These are phyloP conservation scores for Phyllostomus discolor DNA, from an alignment of 2,113 vertebrate species.

Conservation along the genomic window DNA sequence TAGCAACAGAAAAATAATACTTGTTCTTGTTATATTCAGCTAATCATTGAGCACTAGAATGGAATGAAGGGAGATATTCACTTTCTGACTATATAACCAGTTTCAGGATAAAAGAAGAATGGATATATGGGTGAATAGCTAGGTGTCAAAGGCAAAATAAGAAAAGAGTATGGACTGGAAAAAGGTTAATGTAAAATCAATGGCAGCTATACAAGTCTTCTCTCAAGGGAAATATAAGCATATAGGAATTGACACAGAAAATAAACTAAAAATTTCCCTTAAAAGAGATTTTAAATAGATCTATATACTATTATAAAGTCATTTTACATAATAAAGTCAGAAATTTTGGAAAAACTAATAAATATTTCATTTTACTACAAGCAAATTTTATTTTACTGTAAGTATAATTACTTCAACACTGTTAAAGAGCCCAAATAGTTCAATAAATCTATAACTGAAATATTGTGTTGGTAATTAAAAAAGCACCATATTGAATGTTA, in stretches of 20 bases:
- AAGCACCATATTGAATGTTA: not conserved
- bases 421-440: not conserved
- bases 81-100: not conserved
- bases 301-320: not conserved
- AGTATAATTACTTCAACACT: not conserved
- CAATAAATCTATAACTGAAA: not conserved
- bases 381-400: not conserved
- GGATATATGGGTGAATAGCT: not conserved
- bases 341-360: not conserved
- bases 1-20: not conserved
- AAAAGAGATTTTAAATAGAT: not conserved
- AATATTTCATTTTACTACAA: not conserved
- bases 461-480: not conserved
- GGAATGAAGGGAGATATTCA: not conserved
- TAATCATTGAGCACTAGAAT: not conserved
- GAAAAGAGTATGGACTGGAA: not conserved
- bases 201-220: not conserved
- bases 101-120: not conserved
- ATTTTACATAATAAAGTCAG: not conserved
- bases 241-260: not conserved
- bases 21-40: not conserved
- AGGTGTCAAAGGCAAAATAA: not conserved
- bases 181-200: not conserved
- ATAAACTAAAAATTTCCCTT: not conserved
- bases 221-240: not conserved